Conservation (phyloP, 2,113 vertebrate species). For the Ammodramus savannarum region DNA sequence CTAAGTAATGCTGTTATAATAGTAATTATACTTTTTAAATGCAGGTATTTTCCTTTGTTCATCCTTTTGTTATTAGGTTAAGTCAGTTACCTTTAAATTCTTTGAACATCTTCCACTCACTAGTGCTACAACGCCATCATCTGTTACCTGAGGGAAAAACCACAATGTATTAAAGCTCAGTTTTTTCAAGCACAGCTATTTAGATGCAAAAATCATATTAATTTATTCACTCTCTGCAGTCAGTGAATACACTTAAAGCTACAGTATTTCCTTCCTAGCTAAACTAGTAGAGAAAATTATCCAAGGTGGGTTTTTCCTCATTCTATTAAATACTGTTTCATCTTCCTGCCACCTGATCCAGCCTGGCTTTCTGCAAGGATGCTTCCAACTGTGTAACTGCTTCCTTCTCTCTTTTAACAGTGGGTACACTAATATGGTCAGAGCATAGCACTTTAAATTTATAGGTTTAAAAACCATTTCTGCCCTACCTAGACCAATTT, state of each 20-base stretch:
- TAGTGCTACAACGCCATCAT: constrained; percentile 80
- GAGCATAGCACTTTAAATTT: not conserved
- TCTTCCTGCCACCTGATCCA: not conserved
- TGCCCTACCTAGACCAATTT: not conserved
- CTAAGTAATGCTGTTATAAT: not conserved
- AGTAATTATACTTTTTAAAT: not conserved
- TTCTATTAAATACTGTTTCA: not conserved
- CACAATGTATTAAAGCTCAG: not conserved
- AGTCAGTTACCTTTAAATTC: constrained; percentile 79
- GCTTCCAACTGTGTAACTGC: not conserved
- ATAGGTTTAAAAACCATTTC: not conserved
- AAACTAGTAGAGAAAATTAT: not conserved
- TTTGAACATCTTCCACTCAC: constrained; percentile 80
- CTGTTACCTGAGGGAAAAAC: constrained; percentile 76
- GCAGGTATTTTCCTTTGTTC: not conserved
- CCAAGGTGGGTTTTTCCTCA: not conserved
- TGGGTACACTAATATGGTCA: not conserved
- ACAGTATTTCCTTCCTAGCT: not conserved
- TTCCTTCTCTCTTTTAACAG: not conserved
- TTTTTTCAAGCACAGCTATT: not conserved
- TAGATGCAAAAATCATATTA: rapidly evolving
- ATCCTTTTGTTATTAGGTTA: not conserved
- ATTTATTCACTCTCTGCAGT: not conserved
- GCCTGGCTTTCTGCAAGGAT: not conserved
- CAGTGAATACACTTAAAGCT: not conserved